Percentiles rank a stretch among this genome's conserved stretches.
phyloP scores from a whole-genome alignment of 1,140 invertebrate species.

The Conus ventricosus region DNA sequence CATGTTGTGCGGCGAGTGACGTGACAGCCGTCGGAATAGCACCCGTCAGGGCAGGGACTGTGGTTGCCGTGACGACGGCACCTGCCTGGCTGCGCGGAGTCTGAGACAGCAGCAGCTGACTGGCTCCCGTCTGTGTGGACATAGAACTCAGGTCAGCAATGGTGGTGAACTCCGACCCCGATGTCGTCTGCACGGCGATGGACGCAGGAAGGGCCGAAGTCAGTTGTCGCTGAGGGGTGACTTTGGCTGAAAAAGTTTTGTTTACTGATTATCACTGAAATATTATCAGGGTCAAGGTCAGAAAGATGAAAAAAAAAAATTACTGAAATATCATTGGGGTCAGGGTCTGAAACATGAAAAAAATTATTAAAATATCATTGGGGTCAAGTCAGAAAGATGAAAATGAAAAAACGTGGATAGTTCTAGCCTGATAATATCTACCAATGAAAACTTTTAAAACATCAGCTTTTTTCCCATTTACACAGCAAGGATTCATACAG shows the following conservation, averaged over 20 bases:
- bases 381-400: too few species aligned
- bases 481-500: too few species aligned
- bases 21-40: conserved; percentile 19
- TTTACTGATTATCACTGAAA: not conserved
- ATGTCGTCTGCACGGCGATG: conserved; percentile 26
- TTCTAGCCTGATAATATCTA: too few species aligned
- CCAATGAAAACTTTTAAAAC: too few species aligned
- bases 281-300: too few species aligned
- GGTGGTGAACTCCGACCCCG: conserved; percentile 20
- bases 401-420: too few species aligned
- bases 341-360: too few species aligned
- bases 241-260: conserved; percentile 38
- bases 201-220: not conserved
- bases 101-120: conserved; percentile 40
- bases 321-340: not conserved
- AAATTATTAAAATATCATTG: too few species aligned
- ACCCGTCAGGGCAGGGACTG: not conserved
- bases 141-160: conserved; percentile 18
- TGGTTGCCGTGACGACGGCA: conserved; percentile 2
- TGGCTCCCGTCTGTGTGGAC: conserved; percentile 3
- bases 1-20: conserved; percentile 16
- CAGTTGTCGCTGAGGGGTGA: conserved; percentile 42
- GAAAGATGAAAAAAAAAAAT: not conserved
- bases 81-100: conserved; percentile 23
- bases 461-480: too few species aligned